Conservation (phyloP, 1,140 invertebrate genomes). For the Apis cerana region DNA sequence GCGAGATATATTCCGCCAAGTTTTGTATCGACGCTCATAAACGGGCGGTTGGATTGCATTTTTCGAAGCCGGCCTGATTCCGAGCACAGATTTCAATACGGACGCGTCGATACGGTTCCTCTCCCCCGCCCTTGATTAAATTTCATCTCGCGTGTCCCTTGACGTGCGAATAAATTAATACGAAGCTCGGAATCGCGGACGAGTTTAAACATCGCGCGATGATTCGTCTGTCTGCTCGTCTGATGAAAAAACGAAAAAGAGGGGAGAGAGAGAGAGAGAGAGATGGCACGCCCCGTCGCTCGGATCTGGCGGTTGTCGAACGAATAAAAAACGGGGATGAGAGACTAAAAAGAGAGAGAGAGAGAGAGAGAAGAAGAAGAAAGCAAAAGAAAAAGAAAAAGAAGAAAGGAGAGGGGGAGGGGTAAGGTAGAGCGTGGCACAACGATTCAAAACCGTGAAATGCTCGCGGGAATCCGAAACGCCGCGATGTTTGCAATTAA, state of each 20-base stretch:
- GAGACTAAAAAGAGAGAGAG: not conserved
- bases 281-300: not conserved
- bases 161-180: slow-evolving; percentile 52
- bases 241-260: not conserved
- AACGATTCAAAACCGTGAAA: slow-evolving; percentile 46
- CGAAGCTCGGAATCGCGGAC: not conserved
- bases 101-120: not conserved
- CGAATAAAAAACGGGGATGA: slow-evolving; percentile 5
- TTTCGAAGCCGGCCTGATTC: not conserved
- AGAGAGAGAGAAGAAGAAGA: not conserved
- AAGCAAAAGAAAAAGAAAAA: not conserved
- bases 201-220: not conserved
- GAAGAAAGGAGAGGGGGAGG: not conserved
- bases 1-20: not conserved
- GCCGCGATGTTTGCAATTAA: slow-evolving; percentile 55
- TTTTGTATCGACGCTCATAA: not conserved
- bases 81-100: not conserved
- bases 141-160: slow-evolving; percentile 12
- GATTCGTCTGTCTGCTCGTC: slow-evolving; percentile 5
- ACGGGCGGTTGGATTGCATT: not conserved
- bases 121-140: not conserved
- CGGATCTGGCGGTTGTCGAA: slow-evolving; percentile 19
- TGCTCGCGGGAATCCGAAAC: slow-evolving; percentile 45
- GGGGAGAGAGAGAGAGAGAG: not conserved
- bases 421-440: not conserved